These are phyloP conservation scores for Machaerirhynchus nigripectus DNA, from an alignment of 2,113 vertebrate species.

Conservation along the genomic window DNA sequence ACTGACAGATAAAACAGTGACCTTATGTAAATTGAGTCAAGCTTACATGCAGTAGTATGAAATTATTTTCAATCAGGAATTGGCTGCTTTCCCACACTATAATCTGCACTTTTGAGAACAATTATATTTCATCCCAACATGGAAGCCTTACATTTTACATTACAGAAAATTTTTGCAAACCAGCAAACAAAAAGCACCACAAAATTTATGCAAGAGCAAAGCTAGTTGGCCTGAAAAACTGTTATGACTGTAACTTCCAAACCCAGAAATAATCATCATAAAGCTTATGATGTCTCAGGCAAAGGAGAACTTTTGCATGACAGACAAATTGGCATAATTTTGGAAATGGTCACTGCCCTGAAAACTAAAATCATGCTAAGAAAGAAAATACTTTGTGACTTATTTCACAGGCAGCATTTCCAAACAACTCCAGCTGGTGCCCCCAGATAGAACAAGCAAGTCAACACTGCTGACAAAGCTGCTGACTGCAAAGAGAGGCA, in stretches of 20 bases:
- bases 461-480: neutral
- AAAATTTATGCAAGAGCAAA: neutral
- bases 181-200: neutral
- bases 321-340: neutral
- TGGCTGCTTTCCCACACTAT: neutral
- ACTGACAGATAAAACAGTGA: neutral
- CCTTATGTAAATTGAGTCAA: neutral
- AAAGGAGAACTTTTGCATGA: neutral
- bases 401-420: neutral
- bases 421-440: neutral
- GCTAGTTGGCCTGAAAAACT: neutral
- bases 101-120: neutral
- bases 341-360: neutral
- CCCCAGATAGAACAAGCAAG: neutral
- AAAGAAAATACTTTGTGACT: neutral
- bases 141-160: neutral
- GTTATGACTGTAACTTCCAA: neutral
- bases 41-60: neutral
- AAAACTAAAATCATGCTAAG: neutral
- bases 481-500: neutral
- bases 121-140: neutral
- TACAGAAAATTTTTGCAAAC: neutral
- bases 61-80: neutral
- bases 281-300: neutral
- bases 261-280: neutral